Evolutionary conservation across 53 echinoderm and acorn worm species (phyloP), one percentile per base, ranked within the genome.

Genomic region (Echinometra lucunter): DNA sequence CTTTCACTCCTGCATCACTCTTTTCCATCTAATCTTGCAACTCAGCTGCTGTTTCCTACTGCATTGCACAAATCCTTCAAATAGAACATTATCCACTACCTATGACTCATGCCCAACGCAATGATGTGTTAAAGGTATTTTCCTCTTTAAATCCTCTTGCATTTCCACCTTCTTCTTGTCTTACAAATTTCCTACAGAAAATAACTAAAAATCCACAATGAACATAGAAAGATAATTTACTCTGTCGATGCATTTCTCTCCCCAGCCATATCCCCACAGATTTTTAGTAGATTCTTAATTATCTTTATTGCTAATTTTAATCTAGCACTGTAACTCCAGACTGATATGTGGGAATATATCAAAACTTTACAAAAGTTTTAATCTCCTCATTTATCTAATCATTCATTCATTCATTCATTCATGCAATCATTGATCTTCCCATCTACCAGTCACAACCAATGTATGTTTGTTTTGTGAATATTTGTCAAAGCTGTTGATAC

Each of bases 391-490:
- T 53, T 53, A 53, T 53, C 2, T 2, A 53, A 11, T 53, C 53
- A 53, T 53, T 53, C 53, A 47, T 47, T 47, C 49, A 47, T n/a
- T n/a, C n/a, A n/a, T n/a, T n/a, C n/a, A 9, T 7, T 56, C 56
- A 56, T 56, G 56, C 72, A 72, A 35, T 74, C 74, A 74, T 74
- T 37, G 35, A 74, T 37, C 75, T 75, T 75, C 17, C 70, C 15
- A 72, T 72, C 72, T 15, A 35, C 17, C 42, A 21, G 38, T 78
- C 18, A 17, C 42, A 4, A 78, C 78, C 40, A 42, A 42, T 78
- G 4, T 55, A 88, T 88, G 34, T 56, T 88, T 56, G 88, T 53
- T 55, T 88, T 88, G 88, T 55, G 88, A 55, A 88, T 49, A 88
- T 88, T 88, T 49, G 56, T 56, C 56, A 49, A 88, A 88, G 55